A percentile compares a stretch with the other conserved stretches of the same genome.
phyloP scores from a whole-genome alignment of 1,140 invertebrate species.

The Sycophila sp. region DNA sequence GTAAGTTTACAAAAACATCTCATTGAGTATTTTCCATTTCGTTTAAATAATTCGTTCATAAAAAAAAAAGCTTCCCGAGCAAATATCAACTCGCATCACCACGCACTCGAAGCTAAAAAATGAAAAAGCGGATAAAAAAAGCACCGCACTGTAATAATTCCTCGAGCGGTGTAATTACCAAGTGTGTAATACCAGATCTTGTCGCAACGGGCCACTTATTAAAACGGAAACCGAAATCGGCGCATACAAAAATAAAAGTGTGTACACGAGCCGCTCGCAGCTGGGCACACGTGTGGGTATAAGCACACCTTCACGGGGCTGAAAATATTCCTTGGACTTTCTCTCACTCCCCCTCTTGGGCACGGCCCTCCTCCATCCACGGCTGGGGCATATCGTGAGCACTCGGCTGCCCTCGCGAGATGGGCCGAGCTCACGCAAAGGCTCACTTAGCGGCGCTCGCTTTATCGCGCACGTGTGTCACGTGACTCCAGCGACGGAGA shows the following conservation, averaged over 20 bases:
- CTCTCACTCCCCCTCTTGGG: background rate
- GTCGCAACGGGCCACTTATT: background rate
- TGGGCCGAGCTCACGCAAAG: slow-evolving; percentile 19
- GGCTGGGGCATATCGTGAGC: background rate
- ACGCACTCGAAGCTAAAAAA: background rate
- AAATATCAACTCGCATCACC: background rate
- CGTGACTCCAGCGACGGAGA: background rate
- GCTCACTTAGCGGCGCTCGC: slow-evolving; percentile 19
- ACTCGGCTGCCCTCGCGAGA: background rate
- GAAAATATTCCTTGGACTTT: slow-evolving; percentile 3
- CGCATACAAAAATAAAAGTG: background rate
- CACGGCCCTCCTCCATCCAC: background rate
- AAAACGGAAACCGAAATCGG: background rate
- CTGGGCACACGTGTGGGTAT: too few species aligned
- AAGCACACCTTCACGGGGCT: too few species aligned
- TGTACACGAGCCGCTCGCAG: background rate
- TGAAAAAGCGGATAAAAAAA: too few species aligned
- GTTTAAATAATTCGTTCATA: too few species aligned
- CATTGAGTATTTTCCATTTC: too few species aligned
- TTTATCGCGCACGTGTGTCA: slow-evolving; percentile 9
- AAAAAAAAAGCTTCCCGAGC: background rate
- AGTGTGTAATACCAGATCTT: background rate
- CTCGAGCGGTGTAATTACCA: slow-evolving; percentile 7
- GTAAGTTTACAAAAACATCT: too few species aligned
- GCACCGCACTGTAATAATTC: background rate